Conservation (phyloP, 1,140 invertebrate species). For the Polypedilum vanderplanki region DNA sequence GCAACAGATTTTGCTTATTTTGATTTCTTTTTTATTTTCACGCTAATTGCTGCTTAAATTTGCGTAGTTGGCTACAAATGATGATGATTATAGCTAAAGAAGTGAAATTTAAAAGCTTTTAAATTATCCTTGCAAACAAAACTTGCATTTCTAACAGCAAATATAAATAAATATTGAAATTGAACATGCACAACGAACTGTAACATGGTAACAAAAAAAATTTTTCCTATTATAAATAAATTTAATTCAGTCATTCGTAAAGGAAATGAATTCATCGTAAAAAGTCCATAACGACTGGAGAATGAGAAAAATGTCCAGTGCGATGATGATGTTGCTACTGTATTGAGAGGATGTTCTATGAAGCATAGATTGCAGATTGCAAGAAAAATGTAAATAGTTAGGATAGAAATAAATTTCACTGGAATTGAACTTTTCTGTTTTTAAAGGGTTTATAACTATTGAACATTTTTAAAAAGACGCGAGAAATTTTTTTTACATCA, state of each 20-base stretch:
- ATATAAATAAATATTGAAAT: background rate
- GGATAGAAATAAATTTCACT: background rate
- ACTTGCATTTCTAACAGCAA: background rate
- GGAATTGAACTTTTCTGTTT: background rate
- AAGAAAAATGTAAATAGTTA: background rate
- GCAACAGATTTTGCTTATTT: no score
- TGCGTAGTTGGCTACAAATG: no score
- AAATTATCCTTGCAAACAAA: no score
- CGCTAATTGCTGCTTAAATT: no score
- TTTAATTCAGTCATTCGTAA: background rate
- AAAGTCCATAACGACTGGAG: background rate
- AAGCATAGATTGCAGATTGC: no score
- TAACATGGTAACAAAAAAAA: background rate
- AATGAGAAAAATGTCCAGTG: background rate
- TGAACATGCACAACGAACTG: background rate
- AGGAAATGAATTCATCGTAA: slow-evolving; percentile 13
- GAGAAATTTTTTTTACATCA: no score
- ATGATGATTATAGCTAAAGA: no score
- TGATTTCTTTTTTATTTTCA: no score
- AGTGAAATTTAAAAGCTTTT: no score
- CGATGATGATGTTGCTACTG: background rate
- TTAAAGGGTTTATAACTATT: background rate
- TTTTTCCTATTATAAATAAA: background rate
- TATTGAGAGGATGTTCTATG: no score
- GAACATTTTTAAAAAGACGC: no score